Percentiles rank a stretch among this genome's conserved stretches.
These are phyloP conservation scores for Microctenopoma steveboyesi DNA, from an alignment of 2,797 vertebrate genomes.

Conservation along the genomic window DNA sequence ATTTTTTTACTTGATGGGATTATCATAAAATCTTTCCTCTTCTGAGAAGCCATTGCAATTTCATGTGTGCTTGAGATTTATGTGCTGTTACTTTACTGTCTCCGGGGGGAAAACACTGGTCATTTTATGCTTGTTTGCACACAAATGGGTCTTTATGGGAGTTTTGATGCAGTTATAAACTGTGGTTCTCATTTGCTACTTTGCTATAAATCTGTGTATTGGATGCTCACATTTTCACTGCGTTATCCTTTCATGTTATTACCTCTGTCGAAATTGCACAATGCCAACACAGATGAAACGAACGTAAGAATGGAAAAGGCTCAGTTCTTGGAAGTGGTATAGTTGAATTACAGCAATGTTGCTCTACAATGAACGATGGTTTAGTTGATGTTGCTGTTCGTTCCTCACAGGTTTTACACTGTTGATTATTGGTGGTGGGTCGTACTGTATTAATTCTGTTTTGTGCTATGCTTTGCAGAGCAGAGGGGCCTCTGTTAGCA, in stretches of 20 bases:
- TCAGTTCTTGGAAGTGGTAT: conserved; percentile 4
- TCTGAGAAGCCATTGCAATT: conserved; percentile 23
- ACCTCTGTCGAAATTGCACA: conserved; percentile 50
- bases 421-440: conserved; percentile 59
- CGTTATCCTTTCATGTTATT: conserved; percentile 29
- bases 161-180: conserved; percentile 20
- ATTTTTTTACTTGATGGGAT: conserved; percentile 62
- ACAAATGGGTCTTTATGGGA: conserved; percentile 35
- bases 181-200: conserved; percentile 23
- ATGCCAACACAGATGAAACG: conserved; percentile 27
- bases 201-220: conserved; percentile 15
- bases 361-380: background rate
- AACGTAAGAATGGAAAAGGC: conserved; percentile 10
- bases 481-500: conserved; percentile 19
- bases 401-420: conserved; percentile 30
- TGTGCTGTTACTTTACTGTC: conserved; percentile 25
- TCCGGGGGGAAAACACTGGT: conserved; percentile 16
- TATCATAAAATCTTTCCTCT: conserved; percentile 19
- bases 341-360: background rate
- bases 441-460: conserved; percentile 23
- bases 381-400: conserved; percentile 22
- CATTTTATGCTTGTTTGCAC: conserved; percentile 60
- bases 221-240: conserved; percentile 25
- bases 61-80: conserved; percentile 20
- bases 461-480: conserved; percentile 31